Percentiles rank a stretch among this genome's conserved stretches.
Conservation (phyloP, 2,113 vertebrate species). For the Alligator sinensis region DNA sequence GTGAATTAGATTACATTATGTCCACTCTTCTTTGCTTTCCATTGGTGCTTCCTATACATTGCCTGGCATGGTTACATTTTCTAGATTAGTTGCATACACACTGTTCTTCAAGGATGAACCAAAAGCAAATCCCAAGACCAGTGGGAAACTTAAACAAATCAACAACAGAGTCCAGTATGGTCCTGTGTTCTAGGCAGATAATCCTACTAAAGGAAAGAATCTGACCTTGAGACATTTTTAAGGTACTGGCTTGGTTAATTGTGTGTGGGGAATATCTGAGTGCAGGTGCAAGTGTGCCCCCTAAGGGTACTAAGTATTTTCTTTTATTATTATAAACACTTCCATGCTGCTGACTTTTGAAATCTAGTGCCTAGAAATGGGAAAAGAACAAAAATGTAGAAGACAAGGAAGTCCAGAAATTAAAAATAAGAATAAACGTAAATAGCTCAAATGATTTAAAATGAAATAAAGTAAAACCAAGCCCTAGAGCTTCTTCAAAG, state of each 20-base stretch:
- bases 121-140: neutral
- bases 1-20: neutral
- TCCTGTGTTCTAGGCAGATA: slow-evolving; percentile 3
- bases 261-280: too few relatives aligned
- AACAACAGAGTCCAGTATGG: neutral
- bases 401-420: neutral
- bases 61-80: neutral
- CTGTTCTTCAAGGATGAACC: neutral
- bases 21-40: neutral
- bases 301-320: neutral
- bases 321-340: neutral
- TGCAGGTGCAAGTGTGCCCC: neutral
- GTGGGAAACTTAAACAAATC: neutral
- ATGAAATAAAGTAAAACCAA: neutral
- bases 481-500: neutral
- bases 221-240: neutral
- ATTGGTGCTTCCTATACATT: neutral
- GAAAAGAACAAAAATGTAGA: neutral
- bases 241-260: neutral
- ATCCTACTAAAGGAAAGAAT: neutral
- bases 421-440: neutral
- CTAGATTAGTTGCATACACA: neutral
- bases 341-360: neutral
- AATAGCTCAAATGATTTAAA: neutral
- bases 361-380: neutral